phyloP scores from a whole-genome alignment of 2,797 vertebrate species.

The Eleutherodactylus coqui region DNA sequence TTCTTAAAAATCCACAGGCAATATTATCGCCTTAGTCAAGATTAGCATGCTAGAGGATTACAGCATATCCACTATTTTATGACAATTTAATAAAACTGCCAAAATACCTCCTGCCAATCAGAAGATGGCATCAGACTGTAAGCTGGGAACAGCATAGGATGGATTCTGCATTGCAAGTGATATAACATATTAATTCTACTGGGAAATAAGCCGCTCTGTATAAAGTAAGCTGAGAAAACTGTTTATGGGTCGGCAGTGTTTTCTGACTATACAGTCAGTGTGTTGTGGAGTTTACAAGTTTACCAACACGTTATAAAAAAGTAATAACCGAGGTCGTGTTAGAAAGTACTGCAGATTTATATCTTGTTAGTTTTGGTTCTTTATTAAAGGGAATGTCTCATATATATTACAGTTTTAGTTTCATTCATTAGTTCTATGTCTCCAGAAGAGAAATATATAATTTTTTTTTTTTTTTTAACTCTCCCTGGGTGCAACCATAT shows the following conservation, averaged over 20 bases:
- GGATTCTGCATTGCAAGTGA: not conserved
- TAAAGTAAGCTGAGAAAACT: conserved; percentile 16
- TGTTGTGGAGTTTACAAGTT: not conserved
- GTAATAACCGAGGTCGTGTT: not conserved
- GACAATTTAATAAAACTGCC: no score
- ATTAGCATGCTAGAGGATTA: conserved; percentile 26
- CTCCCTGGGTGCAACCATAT: no score
- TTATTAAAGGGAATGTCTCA: not conserved
- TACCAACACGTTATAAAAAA: conserved; percentile 24
- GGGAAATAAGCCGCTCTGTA: not conserved
- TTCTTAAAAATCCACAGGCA: not conserved
- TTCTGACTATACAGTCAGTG: not conserved
- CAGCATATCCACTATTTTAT: not conserved
- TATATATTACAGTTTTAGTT: no score
- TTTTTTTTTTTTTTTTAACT: no score
- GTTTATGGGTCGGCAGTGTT: not conserved
- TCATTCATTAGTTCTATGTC: no score
- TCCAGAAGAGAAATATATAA: no score
- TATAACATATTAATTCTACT: not conserved
- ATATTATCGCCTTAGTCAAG: not conserved
- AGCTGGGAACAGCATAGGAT: not conserved
- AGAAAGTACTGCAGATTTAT: not conserved
- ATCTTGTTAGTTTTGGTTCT: not conserved
- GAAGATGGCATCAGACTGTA: not conserved
- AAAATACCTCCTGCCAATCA: conserved; percentile 16